phyloP scores from a whole-genome alignment of 2,888 invertebrate species.

The Drosophila histrio region DNA sequence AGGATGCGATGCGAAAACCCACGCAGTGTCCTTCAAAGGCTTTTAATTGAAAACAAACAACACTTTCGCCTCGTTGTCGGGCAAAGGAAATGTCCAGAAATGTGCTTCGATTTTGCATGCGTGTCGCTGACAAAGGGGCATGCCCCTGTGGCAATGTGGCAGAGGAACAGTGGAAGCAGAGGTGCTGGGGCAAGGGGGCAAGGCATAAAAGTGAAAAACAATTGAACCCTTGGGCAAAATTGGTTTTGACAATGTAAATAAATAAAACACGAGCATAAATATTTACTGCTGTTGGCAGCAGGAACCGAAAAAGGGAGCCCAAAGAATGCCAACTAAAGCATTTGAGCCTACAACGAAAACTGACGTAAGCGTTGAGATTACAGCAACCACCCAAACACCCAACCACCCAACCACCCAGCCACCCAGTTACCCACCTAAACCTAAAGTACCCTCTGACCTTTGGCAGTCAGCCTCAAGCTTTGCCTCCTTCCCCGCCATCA shows the following conservation, averaged over 20 bases:
- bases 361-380: slow-evolving; percentile 71
- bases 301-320: slow-evolving; percentile 15
- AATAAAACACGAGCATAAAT: slow-evolving; percentile 80
- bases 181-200: slow-evolving; percentile 14
- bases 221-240: slow-evolving; percentile 80
- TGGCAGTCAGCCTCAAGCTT: slow-evolving; percentile 19
- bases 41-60: slow-evolving; percentile 79
- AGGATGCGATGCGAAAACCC: neutral
- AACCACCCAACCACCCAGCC: neutral
- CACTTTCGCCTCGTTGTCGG: slow-evolving; percentile 44
- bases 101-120: slow-evolving; percentile 63
- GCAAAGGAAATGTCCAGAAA: neutral
- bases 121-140: slow-evolving; percentile 63
- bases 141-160: neutral
- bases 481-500: neutral
- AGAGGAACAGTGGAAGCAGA: neutral
- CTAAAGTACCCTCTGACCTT: slow-evolving; percentile 32
- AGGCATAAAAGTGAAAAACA: slow-evolving; percentile 77
- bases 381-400: slow-evolving; percentile 36
- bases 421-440: neutral
- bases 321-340: slow-evolving; percentile 39
- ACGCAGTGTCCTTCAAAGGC: slow-evolving; percentile 9
- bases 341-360: slow-evolving; percentile 36
- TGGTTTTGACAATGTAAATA: slow-evolving; percentile 80
- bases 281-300: slow-evolving; percentile 74